A percentile compares a stretch with the other conserved stretches of the same genome.
Conservation (phyloP, 2,888 invertebrate species). For the Dicycla oo region DNA sequence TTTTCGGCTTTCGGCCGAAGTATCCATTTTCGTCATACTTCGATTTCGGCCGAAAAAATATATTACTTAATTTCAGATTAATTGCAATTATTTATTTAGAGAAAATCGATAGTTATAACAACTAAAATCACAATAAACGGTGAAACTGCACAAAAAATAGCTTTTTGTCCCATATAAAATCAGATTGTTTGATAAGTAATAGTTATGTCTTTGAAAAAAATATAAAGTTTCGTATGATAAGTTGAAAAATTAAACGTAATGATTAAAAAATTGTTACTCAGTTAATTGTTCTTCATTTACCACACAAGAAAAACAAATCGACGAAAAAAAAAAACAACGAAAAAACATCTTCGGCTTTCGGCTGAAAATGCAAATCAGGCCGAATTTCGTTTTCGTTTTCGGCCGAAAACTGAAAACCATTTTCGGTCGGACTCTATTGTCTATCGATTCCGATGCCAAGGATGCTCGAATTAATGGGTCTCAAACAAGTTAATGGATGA, state of each 20-base stretch:
- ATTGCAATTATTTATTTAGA: background rate
- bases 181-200: background rate
- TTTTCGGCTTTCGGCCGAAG: background rate
- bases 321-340: background rate
- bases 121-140: background rate
- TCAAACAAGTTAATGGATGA: constrained; percentile 40
- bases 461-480: constrained; percentile 51
- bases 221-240: no score
- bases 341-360: background rate
- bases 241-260: background rate
- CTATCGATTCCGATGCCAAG: constrained; percentile 53
- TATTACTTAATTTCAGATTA: no score
- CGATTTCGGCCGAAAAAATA: no score
- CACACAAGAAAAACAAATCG: background rate
- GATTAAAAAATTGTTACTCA: no score
- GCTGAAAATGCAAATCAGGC: background rate
- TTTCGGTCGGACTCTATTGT: constrained; percentile 14
- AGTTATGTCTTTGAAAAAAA: background rate
- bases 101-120: background rate
- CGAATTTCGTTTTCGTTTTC: background rate
- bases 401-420: background rate
- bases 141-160: no score
- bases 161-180: background rate
- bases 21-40: background rate
- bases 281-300: no score